phyloP scores from a whole-genome alignment of 2,888 invertebrate species.

The Chloroclysta siterata region DNA sequence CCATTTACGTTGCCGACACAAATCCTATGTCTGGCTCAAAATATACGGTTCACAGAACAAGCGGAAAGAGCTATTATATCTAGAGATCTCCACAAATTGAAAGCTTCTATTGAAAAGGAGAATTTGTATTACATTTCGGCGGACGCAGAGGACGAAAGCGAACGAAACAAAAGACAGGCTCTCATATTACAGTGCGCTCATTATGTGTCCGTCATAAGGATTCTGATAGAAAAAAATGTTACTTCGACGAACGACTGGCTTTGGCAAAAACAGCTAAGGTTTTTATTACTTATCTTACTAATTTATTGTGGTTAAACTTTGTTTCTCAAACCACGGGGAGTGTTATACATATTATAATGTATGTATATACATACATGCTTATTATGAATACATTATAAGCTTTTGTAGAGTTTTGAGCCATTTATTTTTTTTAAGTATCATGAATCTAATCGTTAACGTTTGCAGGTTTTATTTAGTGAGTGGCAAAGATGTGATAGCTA shows the following conservation, averaged over 20 bases:
- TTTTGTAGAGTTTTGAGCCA: too few species aligned
- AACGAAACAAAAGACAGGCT: constrained; percentile 95
- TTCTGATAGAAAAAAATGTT: constrained; percentile 89
- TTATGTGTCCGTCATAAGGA: constrained; percentile 92
- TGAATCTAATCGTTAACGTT: constrained; percentile 22
- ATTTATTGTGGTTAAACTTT: constrained; percentile 5
- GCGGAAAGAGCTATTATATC: constrained; percentile 91
- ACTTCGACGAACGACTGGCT: constrained; percentile 91
- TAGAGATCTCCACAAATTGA: constrained; percentile 85
- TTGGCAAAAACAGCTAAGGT: constrained; percentile 98
- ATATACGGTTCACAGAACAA: constrained; percentile 93
- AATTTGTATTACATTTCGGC: constrained; percentile 78
- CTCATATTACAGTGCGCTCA: constrained; percentile 97
- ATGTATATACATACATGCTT: too few species aligned
- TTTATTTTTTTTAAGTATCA: too few species aligned
- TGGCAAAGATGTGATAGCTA: constrained; percentile 87
- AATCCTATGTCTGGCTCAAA: constrained; percentile 93
- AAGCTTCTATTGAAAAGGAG: constrained; percentile 80
- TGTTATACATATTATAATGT: too few species aligned
- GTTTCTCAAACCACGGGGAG: neutral
- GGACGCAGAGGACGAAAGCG: constrained; percentile 84
- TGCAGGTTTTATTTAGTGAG: constrained; percentile 88
- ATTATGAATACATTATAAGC: too few species aligned
- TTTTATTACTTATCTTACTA: neutral
- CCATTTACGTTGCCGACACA: constrained; percentile 87